These are phyloP conservation scores for Chlamydotis undulata DNA, from an alignment of 2,113 vertebrate genomes.

Conservation along the genomic window DNA sequence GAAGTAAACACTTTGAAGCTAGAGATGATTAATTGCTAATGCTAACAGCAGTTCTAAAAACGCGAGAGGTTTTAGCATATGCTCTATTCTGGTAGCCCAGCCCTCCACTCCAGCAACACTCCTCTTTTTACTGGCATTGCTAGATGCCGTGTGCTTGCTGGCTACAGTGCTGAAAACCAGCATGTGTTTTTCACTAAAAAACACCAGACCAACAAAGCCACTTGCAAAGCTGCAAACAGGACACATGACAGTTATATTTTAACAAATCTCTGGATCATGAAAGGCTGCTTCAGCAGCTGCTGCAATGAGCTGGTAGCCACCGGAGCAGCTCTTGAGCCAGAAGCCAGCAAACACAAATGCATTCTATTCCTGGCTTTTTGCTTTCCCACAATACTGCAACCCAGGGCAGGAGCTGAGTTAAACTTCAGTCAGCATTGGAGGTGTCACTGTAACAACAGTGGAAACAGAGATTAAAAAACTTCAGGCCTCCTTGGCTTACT, in stretches of 20 bases:
- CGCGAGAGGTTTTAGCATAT: accelerated
- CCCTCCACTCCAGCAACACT: not conserved
- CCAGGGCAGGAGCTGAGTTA: not conserved
- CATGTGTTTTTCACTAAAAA: not conserved
- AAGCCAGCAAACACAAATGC: not conserved
- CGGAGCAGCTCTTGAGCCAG: not conserved
- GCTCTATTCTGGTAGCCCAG: not conserved
- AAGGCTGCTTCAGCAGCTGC: not conserved
- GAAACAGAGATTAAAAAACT: too few species aligned
- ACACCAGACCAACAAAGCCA: not conserved
- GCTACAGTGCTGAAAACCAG: not conserved
- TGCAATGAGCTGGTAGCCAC: not conserved
- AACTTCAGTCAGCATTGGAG: not conserved
- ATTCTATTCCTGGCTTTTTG: not conserved
- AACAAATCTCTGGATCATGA: not conserved
- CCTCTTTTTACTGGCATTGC: not conserved
- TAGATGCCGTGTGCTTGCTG: not conserved
- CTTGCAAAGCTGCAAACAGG: slow-evolving; percentile 32
- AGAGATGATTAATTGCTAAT: not conserved
- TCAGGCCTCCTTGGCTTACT: not conserved
- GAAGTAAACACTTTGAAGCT: not conserved
- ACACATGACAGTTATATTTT: not conserved
- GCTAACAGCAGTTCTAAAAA: not conserved
- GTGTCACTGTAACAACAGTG: not conserved
- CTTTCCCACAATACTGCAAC: not conserved